Base-by-base conservation (phyloP, 2,113 vertebrate genomes). In the Poeciliopsis occidentalis region DNA sequence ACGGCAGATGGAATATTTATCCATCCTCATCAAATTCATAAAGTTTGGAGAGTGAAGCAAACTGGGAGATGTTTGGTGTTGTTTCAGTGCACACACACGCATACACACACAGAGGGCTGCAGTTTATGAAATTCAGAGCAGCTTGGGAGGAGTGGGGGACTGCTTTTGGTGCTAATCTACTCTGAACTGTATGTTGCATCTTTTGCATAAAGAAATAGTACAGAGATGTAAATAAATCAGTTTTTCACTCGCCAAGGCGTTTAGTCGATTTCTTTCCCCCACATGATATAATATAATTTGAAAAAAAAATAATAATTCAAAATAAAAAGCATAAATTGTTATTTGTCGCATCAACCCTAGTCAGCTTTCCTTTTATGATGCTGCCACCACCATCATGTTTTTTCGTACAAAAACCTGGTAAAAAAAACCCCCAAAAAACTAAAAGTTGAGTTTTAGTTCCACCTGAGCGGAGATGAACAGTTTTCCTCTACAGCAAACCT, bases 1-100 rank as follows among this genome's bases (percentile, higher is more conserved):
- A 73, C 76, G 82, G 77, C 92, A 93, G 93, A 94, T 93, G 92
- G 91, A 93, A 92, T 92, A 94, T 92, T 90, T 90, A 91, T 91
- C 88, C 80, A 24, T 82, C 81, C 86, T 93, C 88, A 87, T 91
- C 84, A 91, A 91, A 93, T 91, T 88, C 89, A 81, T 85, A 89
- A 92, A 91, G 89, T 92, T 92, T 91, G 84, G 76, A 84, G 87
- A 89, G 78, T 66, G 78, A 85, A 68, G 79, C 76, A 87, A 88
- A 88, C 77, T 83, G 81, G 68, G 69, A 81, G 80, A 87, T 84
- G 87, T 85, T 89, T 90, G 82, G 83, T 91, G 88, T 80, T 78
- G 71, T 83, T 89, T 88, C 74, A 70, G 84, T 86, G 60, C 44
- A 63, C 64, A 65, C 34, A 61, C 24, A 63, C 34, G 10, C 34